A percentile compares a stretch with the other conserved stretches of the same genome.
These are phyloP conservation scores for Alectoris magna DNA, from an alignment of 2,797 vertebrate species.

Conservation along the genomic window DNA sequence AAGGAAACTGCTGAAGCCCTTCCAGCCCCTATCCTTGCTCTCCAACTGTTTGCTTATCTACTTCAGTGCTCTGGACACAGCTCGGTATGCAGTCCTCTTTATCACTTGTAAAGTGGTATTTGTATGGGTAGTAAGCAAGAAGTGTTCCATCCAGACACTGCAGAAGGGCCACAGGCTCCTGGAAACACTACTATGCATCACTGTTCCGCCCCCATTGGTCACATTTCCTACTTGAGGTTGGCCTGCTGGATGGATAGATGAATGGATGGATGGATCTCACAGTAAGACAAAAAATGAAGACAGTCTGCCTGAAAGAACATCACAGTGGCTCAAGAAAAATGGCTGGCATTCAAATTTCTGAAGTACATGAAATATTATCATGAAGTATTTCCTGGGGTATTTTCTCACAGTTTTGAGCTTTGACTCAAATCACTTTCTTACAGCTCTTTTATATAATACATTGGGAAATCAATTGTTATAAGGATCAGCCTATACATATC, in stretches of 20 bases:
- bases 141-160: too few species aligned
- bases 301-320: not conserved
- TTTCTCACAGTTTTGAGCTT: not conserved
- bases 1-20: not conserved
- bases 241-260: too few species aligned
- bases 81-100: accelerated
- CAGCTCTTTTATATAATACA: not conserved
- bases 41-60: not conserved
- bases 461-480: not conserved
- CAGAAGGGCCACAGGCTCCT: not conserved
- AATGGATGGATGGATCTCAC: not conserved
- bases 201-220: accelerated
- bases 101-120: not conserved
- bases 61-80: not conserved
- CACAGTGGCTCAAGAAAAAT: not conserved
- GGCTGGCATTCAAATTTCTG: not conserved
- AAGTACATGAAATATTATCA: not conserved
- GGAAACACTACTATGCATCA: not conserved
- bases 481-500: not conserved
- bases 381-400: not conserved
- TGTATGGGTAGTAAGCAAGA: not conserved
- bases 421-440: not conserved
- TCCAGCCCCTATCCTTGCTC: not conserved
- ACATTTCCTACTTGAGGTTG: not conserved
- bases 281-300: not conserved